Percentiles rank a stretch among this genome's conserved stretches.
These are phyloP conservation scores for Betta splendens DNA, from an alignment of 2,797 vertebrate genomes.

Conservation along the genomic window DNA sequence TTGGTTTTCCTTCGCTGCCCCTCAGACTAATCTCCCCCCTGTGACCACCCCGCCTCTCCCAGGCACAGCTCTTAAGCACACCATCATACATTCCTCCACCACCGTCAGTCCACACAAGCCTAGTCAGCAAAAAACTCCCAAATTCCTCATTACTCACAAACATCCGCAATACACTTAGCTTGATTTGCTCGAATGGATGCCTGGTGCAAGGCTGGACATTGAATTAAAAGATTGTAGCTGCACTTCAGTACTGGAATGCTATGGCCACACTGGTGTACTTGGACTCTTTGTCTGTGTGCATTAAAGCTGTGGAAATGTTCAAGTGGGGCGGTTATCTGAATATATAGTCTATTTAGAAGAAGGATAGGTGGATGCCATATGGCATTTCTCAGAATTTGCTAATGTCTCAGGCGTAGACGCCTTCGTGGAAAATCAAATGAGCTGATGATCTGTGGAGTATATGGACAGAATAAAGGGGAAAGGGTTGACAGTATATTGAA, in stretches of 20 bases:
- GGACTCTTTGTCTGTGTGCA: constrained; percentile 16
- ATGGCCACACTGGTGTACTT: constrained; percentile 12
- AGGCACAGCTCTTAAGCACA: constrained; percentile 72
- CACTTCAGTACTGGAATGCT: constrained; percentile 27
- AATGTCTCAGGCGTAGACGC: constrained; percentile 10
- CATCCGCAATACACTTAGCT: constrained; percentile 77
- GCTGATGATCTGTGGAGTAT: background rate
- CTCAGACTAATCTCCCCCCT: constrained; percentile 78
- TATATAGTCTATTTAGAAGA: constrained; percentile 8
- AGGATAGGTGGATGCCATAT: constrained; percentile 2
- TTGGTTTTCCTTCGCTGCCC: constrained; percentile 75
- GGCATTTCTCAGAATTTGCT: constrained; percentile 19
- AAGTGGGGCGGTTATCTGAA: constrained; percentile 13
- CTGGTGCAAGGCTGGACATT: constrained; percentile 46
- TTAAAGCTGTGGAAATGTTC: constrained; percentile 9
- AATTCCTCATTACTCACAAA: constrained; percentile 80
- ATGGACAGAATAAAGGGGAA: constrained; percentile 4
- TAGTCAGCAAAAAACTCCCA: constrained; percentile 75
- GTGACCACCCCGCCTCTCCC: constrained; percentile 67
- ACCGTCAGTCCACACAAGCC: constrained; percentile 48
- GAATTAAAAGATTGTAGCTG: constrained; percentile 53
- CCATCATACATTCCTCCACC: constrained; percentile 59
- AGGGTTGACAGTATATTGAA: background rate
- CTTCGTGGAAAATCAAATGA: constrained; percentile 7
- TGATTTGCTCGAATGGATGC: constrained; percentile 68